Evolutionary conservation across 1,140 invertebrate genomes (phyloP).

Genomic region (Halyomorpha halys): DNA sequence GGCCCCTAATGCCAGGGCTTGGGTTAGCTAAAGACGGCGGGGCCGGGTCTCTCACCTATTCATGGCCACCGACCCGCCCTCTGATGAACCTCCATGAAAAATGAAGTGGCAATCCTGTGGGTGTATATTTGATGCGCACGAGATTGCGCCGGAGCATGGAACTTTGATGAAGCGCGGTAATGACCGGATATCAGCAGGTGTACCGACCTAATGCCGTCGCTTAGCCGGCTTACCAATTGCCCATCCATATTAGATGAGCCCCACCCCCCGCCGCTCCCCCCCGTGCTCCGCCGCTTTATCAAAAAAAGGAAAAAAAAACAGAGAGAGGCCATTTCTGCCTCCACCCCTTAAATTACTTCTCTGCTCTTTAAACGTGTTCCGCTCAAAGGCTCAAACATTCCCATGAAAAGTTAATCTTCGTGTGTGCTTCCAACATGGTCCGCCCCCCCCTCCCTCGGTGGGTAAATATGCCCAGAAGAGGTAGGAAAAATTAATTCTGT

Average conservation of each 20-base stretch:
- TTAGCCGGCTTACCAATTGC: too few species aligned
- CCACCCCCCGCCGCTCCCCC: neutral
- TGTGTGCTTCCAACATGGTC: neutral
- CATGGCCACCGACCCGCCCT: too few species aligned
- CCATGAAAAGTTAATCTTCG: constrained; percentile 1
- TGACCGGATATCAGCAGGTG: neutral
- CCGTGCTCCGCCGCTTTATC: neutral
- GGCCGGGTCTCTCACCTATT: too few species aligned
- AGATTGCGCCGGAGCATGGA: too few species aligned
- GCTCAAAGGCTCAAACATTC: neutral
- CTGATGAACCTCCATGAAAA: too few species aligned
- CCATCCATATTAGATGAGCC: neutral
- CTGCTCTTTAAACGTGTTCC: constrained; percentile 5
- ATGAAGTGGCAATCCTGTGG: too few species aligned
- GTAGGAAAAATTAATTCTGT: too few species aligned
- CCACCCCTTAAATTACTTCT: neutral
- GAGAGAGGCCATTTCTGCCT: neutral
- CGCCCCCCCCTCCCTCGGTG: neutral
- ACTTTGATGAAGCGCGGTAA: constrained; percentile 2
- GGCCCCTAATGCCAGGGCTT: too few species aligned
- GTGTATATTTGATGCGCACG: too few species aligned
- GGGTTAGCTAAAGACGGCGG: too few species aligned
- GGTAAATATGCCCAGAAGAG: neutral
- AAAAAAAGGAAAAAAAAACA: neutral
- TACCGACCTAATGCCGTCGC: too few species aligned